A percentile compares a stretch with the other conserved stretches of the same genome.
phyloP scores from a whole-genome alignment of 2,797 vertebrate genomes.

The Girardinus metallicus region DNA sequence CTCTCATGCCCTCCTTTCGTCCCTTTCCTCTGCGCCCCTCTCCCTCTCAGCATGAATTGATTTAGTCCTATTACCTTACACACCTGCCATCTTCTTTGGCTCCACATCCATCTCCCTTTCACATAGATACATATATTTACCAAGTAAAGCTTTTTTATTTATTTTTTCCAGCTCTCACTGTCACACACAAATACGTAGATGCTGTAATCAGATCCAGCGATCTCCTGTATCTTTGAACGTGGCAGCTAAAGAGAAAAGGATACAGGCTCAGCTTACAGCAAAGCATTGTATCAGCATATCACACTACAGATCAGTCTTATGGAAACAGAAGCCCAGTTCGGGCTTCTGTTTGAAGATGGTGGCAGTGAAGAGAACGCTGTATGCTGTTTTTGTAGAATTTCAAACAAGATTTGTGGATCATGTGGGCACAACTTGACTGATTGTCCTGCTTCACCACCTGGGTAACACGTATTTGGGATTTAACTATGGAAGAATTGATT shows the following conservation, averaged over 20 bases:
- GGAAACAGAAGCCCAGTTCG: conserved; percentile 59
- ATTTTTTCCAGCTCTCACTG: conserved; percentile 12
- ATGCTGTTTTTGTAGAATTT: background rate
- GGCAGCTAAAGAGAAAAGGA: conserved; percentile 61
- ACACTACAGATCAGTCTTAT: conserved; percentile 51
- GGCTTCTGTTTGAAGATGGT: conserved; percentile 49
- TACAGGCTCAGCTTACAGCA: conserved; percentile 63
- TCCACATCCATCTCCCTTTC: conserved; percentile 56
- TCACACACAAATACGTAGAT: conserved; percentile 47
- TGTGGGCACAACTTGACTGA: background rate
- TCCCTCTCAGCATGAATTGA: conserved; percentile 66
- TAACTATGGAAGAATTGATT: background rate
- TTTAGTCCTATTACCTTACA: conserved; percentile 74
- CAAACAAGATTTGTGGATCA: background rate
- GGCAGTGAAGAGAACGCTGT: conserved; percentile 5
- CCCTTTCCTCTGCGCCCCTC: conserved; percentile 22
- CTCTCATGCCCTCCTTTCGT: conserved; percentile 37
- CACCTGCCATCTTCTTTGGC: conserved; percentile 69
- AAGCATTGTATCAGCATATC: conserved; percentile 54
- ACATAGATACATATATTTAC: conserved; percentile 44
- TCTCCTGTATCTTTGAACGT: conserved; percentile 71
- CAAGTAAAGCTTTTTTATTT: conserved; percentile 20
- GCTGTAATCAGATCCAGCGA: conserved; percentile 65
- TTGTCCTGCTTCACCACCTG: background rate
- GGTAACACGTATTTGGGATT: background rate